Percentiles rank a stretch among this genome's conserved stretches.
phyloP scores from a whole-genome alignment of 2,888 invertebrate species.

The Alviniconcha strummeri region DNA sequence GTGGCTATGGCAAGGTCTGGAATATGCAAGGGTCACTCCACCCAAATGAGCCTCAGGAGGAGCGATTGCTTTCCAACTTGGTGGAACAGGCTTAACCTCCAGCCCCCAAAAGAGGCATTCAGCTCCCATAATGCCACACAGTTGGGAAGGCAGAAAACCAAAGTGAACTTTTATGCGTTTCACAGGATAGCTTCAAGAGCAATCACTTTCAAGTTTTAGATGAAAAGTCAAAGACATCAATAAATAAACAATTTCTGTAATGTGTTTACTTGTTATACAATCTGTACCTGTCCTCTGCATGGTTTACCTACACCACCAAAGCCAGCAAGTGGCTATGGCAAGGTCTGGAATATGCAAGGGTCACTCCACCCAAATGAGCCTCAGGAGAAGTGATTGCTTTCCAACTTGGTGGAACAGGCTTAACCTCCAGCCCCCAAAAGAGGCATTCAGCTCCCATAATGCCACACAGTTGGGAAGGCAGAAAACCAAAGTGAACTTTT shows the following conservation, averaged over 20 bases:
- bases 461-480: slow-evolving; percentile 13
- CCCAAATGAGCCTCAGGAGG: slow-evolving; percentile 1
- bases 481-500: too few relatives aligned
- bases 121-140: too few relatives aligned
- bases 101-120: too few relatives aligned
- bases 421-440: neutral
- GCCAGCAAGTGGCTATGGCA: slow-evolving; percentile 16
- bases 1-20: too few relatives aligned
- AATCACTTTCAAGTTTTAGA: too few relatives aligned
- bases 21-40: too few relatives aligned
- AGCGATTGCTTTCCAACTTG: slow-evolving; percentile 13
- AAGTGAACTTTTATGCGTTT: too few relatives aligned
- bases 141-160: too few relatives aligned
- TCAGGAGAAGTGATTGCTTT: slow-evolving; percentile 14
- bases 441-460: slow-evolving; percentile 15
- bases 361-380: slow-evolving; percentile 23
- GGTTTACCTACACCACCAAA: slow-evolving; percentile 23
- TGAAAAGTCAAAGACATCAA: too few relatives aligned
- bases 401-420: slow-evolving; percentile 10
- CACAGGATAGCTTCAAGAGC: too few relatives aligned
- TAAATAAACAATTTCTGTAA: too few relatives aligned
- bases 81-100: too few relatives aligned
- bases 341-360: slow-evolving; percentile 24
- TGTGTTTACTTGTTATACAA: neutral
- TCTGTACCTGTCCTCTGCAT: slow-evolving; percentile 11